Evolutionary conservation across 2,888 invertebrate species (phyloP), one percentile per base, ranked within the genome.

Genomic region (Ecdyonurus torrentis): DNA sequence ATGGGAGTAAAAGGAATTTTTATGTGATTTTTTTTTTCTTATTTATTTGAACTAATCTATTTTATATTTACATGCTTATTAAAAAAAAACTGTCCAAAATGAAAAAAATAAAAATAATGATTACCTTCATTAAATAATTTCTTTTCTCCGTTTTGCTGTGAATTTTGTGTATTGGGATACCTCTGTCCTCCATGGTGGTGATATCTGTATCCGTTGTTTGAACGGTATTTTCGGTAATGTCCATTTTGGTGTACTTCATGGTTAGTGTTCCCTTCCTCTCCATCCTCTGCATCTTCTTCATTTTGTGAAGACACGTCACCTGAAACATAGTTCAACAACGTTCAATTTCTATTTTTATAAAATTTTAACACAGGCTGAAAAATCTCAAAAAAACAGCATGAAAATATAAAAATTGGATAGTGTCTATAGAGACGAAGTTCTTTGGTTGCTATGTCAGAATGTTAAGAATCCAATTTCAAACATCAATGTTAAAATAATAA

Each of bases 41-140:
- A n/a, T n/a, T n/a, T n/a, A n/a, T n/a, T 37, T 10, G 37, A 5
- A 37, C 37, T 37, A 5, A 37, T 5, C 15, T 37, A 37, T 10
- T 15, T 37, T 15, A 37, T 5, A 10, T 37, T 37, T 15, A 37
- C 37, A 10, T 37, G 37, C 15, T 37, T 37, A 5, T 37, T 37
- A 10, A 37, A 37, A 5, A 37, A 37, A 37, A 5, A 37, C 37
- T 15, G 37, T 10, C 37, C 37, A 37, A 37, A 37, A n/a, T 15
- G 15, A 5, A 37, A 10, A 37, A 37, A 37, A 37, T 37, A 37
- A 5, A 37, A 5, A 37, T 10, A 37, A 15, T 37, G 37, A 10
- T 10, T 68, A 76, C 77, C 77, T 73, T 80, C 80, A 72, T 81
- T 79, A 71, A 81, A 80, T 25, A 77, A 77, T 67, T 78, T 76